These are phyloP conservation scores for Proisotoma minuta DNA, from an alignment of 2,888 invertebrate species.

Conservation along the genomic window DNA sequence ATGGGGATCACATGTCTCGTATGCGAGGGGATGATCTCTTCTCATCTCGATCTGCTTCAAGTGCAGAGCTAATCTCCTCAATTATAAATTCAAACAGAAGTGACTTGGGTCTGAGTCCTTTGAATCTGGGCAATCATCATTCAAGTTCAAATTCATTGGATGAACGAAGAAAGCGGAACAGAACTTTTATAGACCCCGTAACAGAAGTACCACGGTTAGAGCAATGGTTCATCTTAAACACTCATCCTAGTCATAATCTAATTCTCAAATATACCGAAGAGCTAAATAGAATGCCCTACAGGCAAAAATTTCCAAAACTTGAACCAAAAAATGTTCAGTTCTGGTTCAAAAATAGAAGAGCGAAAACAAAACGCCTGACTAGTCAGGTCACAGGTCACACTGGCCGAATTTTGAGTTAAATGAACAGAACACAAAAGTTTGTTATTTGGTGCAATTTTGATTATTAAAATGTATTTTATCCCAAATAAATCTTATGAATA, in stretches of 20 bases:
- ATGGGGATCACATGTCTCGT: conserved; percentile 31
- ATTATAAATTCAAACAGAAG: conserved; percentile 45
- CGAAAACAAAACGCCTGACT: neutral
- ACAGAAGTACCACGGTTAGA: conserved; percentile 92
- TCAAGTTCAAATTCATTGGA: conserved; percentile 50
- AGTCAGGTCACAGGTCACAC: no score
- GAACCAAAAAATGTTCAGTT: conserved; percentile 99
- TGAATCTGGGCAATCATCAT: conserved; percentile 41
- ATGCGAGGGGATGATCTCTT: conserved; percentile 39
- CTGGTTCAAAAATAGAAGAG: conserved; percentile 74
- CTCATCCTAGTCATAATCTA: conserved; percentile 93
- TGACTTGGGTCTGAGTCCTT: conserved; percentile 39
- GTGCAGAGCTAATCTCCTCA: conserved; percentile 45
- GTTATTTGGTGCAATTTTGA: no score
- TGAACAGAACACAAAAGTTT: no score
- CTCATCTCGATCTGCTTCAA: conserved; percentile 35
- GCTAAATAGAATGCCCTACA: conserved; percentile 91
- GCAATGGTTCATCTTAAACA: conserved; percentile 95
- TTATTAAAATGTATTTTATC: no score
- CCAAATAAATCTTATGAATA: no score
- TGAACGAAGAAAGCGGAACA: conserved; percentile 86
- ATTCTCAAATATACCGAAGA: conserved; percentile 97
- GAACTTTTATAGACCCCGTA: conserved; percentile 98
- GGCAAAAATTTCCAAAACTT: conserved; percentile 96
- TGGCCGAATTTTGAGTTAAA: no score